These are phyloP conservation scores for Geophilus truncorum DNA, from an alignment of 2,888 invertebrate species.

Conservation along the genomic window DNA sequence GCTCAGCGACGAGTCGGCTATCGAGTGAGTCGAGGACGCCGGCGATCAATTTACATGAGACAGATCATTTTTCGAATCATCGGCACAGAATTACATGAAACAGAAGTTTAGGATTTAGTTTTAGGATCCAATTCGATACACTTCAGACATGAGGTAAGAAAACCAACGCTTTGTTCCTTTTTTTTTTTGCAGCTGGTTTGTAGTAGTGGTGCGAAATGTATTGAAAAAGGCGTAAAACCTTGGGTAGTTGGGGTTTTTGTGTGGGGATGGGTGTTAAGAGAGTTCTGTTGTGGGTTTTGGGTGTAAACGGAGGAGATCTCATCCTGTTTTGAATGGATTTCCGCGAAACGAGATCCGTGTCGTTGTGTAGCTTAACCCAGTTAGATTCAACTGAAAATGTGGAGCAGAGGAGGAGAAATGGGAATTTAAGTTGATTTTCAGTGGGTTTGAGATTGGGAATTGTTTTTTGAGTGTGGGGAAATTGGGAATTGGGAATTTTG, in stretches of 20 bases:
- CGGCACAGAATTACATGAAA: background rate
- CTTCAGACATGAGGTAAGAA: background rate
- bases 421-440: no score
- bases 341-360: background rate
- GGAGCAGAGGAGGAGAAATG: no score
- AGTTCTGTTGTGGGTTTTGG: no score
- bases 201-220: no score
- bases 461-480: no score
- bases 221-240: no score
- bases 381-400: background rate
- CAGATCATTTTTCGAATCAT: background rate
- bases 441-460: no score
- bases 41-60: background rate
- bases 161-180: background rate
- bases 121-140: background rate
- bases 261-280: no score
- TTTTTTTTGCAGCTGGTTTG: background rate
- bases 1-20: background rate
- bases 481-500: no score
- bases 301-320: background rate
- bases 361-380: background rate
- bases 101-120: background rate
- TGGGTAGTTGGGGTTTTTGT: no score
- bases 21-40: background rate
- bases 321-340: background rate